Conservation (phyloP, 1,140 invertebrate species). For the Drosophila nikananu region DNA sequence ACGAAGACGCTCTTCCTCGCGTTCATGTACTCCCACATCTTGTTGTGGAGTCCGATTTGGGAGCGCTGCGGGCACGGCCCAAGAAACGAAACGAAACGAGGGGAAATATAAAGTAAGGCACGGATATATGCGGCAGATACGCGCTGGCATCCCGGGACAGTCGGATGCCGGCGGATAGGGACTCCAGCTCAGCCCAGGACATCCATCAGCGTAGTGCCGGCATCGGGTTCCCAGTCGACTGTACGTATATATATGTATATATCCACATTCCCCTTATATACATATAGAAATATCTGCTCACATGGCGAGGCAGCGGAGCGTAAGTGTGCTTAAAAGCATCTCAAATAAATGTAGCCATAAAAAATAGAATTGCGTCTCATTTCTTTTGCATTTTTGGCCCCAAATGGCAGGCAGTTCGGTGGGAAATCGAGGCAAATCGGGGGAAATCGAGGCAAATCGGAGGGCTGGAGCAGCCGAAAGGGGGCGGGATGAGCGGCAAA, state of each 20-base stretch:
- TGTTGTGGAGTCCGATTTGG: slow-evolving; percentile 94
- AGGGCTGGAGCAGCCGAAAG: neutral
- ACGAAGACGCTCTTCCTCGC: slow-evolving; percentile 93
- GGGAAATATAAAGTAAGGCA: slow-evolving; percentile 15
- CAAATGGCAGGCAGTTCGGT: slow-evolving; percentile 4
- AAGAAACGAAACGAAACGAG: slow-evolving; percentile 18
- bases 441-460: slow-evolving; percentile 3
- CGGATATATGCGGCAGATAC: slow-evolving; percentile 15
- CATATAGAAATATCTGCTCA: slow-evolving; percentile 22
- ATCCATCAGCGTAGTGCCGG: slow-evolving; percentile 26
- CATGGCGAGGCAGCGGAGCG: slow-evolving; percentile 31
- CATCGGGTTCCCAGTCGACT: slow-evolving; percentile 19
- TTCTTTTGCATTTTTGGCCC: slow-evolving; percentile 47
- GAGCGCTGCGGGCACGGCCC: slow-evolving; percentile 89
- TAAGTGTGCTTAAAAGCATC: slow-evolving; percentile 66
- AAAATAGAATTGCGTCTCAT: slow-evolving; percentile 62
- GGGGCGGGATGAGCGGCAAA: slow-evolving; percentile 27
- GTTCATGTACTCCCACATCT: slow-evolving; percentile 99
- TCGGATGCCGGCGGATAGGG: slow-evolving; percentile 12
- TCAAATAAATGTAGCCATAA: slow-evolving; percentile 64
- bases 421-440: neutral
- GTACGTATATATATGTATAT: slow-evolving; percentile 6
- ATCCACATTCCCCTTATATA: slow-evolving; percentile 7
- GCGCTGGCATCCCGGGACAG: slow-evolving; percentile 28
- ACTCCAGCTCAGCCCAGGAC: slow-evolving; percentile 8